Conservation (phyloP, 2,113 vertebrate species). For the Mirounga angustirostris region DNA sequence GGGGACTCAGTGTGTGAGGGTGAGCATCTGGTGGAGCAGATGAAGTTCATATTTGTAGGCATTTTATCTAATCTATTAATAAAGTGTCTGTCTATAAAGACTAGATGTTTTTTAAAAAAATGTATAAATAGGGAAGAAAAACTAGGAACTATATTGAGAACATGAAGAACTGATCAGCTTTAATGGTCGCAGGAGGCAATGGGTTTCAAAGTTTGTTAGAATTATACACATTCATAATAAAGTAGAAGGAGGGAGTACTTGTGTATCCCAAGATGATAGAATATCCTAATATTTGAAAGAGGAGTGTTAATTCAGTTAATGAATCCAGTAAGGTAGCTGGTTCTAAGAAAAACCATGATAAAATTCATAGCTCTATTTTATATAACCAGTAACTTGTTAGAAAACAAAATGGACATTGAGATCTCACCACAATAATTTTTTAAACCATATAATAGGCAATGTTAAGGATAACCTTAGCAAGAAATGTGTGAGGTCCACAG, state of each 20-base stretch:
- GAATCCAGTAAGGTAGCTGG: not conserved
- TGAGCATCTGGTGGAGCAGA: not conserved
- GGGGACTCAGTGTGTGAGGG: not conserved
- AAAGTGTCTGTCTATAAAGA: not conserved
- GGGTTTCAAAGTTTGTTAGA: not conserved
- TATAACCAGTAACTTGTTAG: conserved; percentile 3
- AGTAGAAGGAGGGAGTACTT: not conserved
- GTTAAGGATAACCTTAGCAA: not conserved
- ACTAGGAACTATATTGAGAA: not conserved
- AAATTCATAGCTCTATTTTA: not conserved
- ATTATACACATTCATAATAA: not conserved
- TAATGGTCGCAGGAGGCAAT: not conserved
- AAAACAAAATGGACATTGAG: conserved; percentile 29
- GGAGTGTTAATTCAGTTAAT: not conserved
- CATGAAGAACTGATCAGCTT: not conserved
- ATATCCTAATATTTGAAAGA: not conserved
- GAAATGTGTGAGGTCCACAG: not conserved
- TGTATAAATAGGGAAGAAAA: conserved; percentile 42
- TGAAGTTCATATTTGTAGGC: not conserved
- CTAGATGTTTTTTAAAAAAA: not conserved
- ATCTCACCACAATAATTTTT: not conserved
- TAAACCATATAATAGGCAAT: not conserved
- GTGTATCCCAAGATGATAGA: not conserved
- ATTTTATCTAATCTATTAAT: conserved; percentile 8
- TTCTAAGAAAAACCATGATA: conserved; percentile 32